phyloP scores from a whole-genome alignment of 1,140 invertebrate genomes.

The Micrasema minimum region DNA sequence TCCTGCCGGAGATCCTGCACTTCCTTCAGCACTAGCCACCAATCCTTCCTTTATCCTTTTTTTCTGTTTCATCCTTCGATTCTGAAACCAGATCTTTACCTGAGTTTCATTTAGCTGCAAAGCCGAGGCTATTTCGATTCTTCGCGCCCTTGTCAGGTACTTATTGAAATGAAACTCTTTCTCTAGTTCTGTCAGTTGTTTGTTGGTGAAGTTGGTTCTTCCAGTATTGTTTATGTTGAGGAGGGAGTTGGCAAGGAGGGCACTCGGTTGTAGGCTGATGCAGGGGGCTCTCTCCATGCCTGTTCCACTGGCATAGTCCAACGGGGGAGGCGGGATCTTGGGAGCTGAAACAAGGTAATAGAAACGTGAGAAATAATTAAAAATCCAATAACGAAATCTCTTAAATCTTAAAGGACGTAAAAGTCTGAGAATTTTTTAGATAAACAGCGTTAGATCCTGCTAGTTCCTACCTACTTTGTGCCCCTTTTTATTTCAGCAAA shows the following conservation, averaged over 20 bases:
- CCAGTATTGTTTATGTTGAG: slow-evolving; percentile 84
- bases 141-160: slow-evolving; percentile 93
- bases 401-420: background rate
- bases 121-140: slow-evolving; percentile 97
- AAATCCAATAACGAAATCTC: no score
- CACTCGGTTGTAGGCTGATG: slow-evolving; percentile 57
- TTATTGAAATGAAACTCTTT: slow-evolving; percentile 99
- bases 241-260: slow-evolving; percentile 63
- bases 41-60: slow-evolving; percentile 92
- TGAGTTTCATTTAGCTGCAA: slow-evolving; percentile 96
- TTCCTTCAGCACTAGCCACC: slow-evolving; percentile 63
- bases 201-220: slow-evolving; percentile 98
- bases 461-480: no score
- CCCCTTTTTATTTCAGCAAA: background rate
- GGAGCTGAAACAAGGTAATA: slow-evolving; percentile 70
- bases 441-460: no score
- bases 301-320: slow-evolving; percentile 56
- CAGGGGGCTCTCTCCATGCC: slow-evolving; percentile 55
- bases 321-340: slow-evolving; percentile 72
- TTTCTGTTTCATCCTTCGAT: slow-evolving; percentile 93
- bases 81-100: slow-evolving; percentile 94
- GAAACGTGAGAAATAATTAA: background rate
- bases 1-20: slow-evolving; percentile 57
- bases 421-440: background rate
- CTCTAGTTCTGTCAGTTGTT: slow-evolving; percentile 97